Conservation (phyloP, 2,113 vertebrate species). For the Myocastor coypus region DNA sequence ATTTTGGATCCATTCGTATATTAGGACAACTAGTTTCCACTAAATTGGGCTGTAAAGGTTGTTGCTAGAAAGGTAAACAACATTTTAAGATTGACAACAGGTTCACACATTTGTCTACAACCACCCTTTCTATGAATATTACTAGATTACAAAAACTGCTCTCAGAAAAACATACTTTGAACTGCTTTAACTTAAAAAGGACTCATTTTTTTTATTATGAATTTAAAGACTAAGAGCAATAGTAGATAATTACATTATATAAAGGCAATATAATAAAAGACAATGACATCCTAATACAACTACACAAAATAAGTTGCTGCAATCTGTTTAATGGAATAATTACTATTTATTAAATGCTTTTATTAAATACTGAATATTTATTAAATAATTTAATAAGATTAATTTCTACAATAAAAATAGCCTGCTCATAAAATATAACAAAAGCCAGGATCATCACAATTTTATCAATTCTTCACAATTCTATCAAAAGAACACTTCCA, state of each 20-base stretch:
- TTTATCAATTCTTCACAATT: slow-evolving; percentile 12
- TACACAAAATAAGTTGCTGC: slow-evolving; percentile 36
- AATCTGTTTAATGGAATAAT: slow-evolving; percentile 4
- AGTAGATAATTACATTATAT: neutral
- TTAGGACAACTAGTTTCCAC: slow-evolving; percentile 91
- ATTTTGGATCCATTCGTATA: slow-evolving; percentile 91
- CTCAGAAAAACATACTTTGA: slow-evolving; percentile 52
- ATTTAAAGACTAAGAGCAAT: slow-evolving; percentile 18
- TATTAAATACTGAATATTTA: slow-evolving; percentile 36
- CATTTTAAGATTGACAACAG: slow-evolving; percentile 58
- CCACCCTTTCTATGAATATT: slow-evolving; percentile 16
- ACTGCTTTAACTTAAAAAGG: neutral
- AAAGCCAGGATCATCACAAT: slow-evolving; percentile 29
- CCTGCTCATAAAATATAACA: slow-evolving; percentile 31
- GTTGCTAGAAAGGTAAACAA: slow-evolving; percentile 85
- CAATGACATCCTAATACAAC: neutral
- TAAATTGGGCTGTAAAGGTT: slow-evolving; percentile 88
- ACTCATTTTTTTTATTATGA: slow-evolving; percentile 19
- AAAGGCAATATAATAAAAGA: neutral
- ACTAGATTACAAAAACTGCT: slow-evolving; percentile 22
- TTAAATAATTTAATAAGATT: slow-evolving; percentile 35
- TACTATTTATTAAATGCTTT: slow-evolving; percentile 16
- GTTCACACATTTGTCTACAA: neutral
- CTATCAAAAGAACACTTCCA: slow-evolving; percentile 23
- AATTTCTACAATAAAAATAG: slow-evolving; percentile 48